Base-by-base conservation (phyloP, 1,140 invertebrate genomes). In the Lepidurus couesii region DNA sequence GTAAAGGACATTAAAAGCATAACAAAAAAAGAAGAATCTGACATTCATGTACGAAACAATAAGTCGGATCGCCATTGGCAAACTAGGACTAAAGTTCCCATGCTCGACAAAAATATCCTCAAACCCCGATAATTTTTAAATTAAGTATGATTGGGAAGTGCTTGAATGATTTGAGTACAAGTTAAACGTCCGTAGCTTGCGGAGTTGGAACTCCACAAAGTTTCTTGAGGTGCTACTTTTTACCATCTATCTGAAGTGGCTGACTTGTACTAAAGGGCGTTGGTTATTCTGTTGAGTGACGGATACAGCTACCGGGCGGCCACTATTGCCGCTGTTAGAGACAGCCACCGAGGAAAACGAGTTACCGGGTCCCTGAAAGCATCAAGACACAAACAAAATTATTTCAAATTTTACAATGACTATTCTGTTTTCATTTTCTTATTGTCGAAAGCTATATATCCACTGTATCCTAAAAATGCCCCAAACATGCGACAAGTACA, bases 241-340 rank as follows among this genome's bases (percentile, higher is more conserved):
- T 0, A 21, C 21, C 53, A 65, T 65, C 53, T 65, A 65, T 16
- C 21, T 65, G 9, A 65, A 16, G 7, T 65, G 53, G 53, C 53
- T 65, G 21, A 65, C 53, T 65, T 65, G 53, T 1, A 65, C 53
- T 21, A 65, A 13, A 8, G 53, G 53, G 53, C 53, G 53, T 16
- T 65, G 53, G 53, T 65, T 65, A 21, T 65, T 65, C 53, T 65
- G 16, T 16, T 65, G 53, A n/a, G 53, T 65, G 13, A 65, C 53
- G 6, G 53, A n/a, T 7, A 65, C 53, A n/a, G 53, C 53, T 21
- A 65, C 53, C 53, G 53, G 53, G 53, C 53, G 53, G 53, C 53
- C 53, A 21, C 53, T 21, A 8, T 65, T 65, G 16, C 16, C 16
- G 53, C 21, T 65, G 53, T 21, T 65, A 7, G 34, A 34, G 34